Evolutionary conservation across 2,888 invertebrate species (phyloP).

Genomic region (Drosophila nr. fundita): DNA sequence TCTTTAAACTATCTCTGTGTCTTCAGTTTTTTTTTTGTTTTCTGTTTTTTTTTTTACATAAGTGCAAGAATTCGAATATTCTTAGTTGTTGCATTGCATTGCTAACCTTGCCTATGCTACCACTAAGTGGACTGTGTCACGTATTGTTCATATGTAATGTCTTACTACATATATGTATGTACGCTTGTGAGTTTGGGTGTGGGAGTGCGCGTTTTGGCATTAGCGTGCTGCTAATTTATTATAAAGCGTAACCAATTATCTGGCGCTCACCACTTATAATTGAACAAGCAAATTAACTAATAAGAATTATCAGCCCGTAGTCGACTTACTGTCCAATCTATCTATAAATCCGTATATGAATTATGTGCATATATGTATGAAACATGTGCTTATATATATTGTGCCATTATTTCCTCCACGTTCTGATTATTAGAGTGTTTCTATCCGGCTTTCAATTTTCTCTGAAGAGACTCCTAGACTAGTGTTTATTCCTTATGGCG

Average conservation of each 20-base stretch:
- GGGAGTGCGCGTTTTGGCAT: slow-evolving; percentile 11
- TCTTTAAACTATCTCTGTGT: slow-evolving; percentile 30
- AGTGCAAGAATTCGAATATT: slow-evolving; percentile 20
- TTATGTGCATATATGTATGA: neutral
- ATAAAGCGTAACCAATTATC: slow-evolving; percentile 23
- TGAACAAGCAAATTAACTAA: slow-evolving; percentile 16
- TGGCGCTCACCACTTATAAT: slow-evolving; percentile 4
- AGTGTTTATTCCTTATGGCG: neutral
- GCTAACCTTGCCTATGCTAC: slow-evolving; percentile 12
- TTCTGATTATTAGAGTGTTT: slow-evolving; percentile 13
- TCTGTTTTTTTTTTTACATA: slow-evolving; percentile 15
- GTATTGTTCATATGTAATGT: slow-evolving; percentile 33
- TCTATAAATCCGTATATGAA: neutral
- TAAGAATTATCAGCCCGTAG: slow-evolving; percentile 11
- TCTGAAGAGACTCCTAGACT: slow-evolving; percentile 1
- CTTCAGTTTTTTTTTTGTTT: neutral
- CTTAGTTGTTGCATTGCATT: slow-evolving; percentile 24
- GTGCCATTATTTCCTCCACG: slow-evolving; percentile 28
- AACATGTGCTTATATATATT: slow-evolving; percentile 19
- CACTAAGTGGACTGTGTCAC: slow-evolving; percentile 47
- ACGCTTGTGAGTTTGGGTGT: slow-evolving; percentile 1
- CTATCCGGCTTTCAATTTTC: neutral
- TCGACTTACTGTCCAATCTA: neutral
- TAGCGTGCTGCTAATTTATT: slow-evolving; percentile 7
- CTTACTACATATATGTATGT: neutral